Base-by-base conservation (phyloP, 1,140 invertebrate genomes). In the Scaptomyza graminum region DNA sequence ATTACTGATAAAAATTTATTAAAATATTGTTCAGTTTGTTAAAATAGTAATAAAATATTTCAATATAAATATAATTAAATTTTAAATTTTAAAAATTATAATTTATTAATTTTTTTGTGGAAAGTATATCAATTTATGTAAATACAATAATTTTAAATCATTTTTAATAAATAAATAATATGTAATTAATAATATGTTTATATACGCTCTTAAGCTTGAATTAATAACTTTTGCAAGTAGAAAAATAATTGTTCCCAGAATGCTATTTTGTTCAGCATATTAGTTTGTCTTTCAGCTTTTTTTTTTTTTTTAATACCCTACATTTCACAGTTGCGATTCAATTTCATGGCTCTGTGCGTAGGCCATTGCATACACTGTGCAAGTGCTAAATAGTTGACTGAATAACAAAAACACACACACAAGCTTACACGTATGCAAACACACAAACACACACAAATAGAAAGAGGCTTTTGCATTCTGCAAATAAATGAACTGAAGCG, bases 361-460 rank as follows among this genome's bases (percentile, higher is more conserved):
- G 74, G 71, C 73, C 78, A 78, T 78, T 87, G 67, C 64, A 51
- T 66, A 59, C 75, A 67, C 82, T 79, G 75, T 76, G 71, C 74
- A 78, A 87, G 82, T 87, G 78, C 78, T 87, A 87, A 87, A 87
- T 82, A 79, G 82, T 87, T 81, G 82, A 81, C 82, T 81, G 82
- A 87, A 70, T 76, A 75, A 74, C 61, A 76, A 39, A 76, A 37
- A 60, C 51, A 52, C 41, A 52, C 41, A 13, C 50, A 47, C 39
- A 22, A 22, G 18, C 18, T 22, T 22, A 22, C 4, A 46, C 56
- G 63, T 49, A 65, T 41, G 54, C 50, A 44, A 50, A 67, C 34
- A 54, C 56, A 63, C 44, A 56, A 15, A 31, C 5, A 52, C 9
- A 37, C 15, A 51, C 11, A 9, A 1, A 25, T 7, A 52, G n/a